A percentile compares a stretch with the other conserved stretches of the same genome.
These are phyloP conservation scores for Manduca sexta DNA, from an alignment of 1,140 invertebrate species.

Conservation along the genomic window DNA sequence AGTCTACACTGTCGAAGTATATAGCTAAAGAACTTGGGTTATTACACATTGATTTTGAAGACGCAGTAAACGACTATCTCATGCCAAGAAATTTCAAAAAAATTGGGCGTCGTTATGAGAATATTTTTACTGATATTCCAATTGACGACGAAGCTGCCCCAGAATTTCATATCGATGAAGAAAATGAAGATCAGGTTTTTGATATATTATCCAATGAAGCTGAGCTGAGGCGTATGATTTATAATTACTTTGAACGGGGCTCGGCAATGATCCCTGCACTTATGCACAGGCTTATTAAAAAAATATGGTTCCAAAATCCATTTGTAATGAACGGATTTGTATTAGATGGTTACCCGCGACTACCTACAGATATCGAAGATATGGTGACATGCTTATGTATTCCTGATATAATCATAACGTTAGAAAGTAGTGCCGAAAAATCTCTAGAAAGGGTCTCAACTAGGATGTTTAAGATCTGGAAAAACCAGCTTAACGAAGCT, in stretches of 20 bases:
- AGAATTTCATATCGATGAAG: constrained; percentile 41
- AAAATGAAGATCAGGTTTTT: constrained; percentile 31
- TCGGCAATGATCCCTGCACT: constrained; percentile 43
- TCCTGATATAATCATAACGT: constrained; percentile 73
- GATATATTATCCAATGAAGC: constrained; percentile 47
- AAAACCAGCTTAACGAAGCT: constrained; percentile 39
- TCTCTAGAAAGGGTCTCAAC: constrained; percentile 48
- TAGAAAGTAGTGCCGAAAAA: constrained; percentile 44
- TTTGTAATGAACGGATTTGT: constrained; percentile 64
- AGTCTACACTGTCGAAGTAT: constrained; percentile 60
- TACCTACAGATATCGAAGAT: constrained; percentile 63
- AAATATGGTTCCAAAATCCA: constrained; percentile 68
- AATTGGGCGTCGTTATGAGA: constrained; percentile 49
- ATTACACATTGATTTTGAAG: constrained; percentile 64
- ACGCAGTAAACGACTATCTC: constrained; percentile 44
- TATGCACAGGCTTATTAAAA: constrained; percentile 55
- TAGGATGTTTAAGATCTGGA: constrained; percentile 57
- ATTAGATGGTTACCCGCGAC: constrained; percentile 75
- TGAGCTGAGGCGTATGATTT: constrained; percentile 42
- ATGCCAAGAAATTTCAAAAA: constrained; percentile 58
- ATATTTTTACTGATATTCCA: constrained; percentile 40
- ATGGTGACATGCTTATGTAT: constrained; percentile 66
- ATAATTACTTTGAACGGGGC: constrained; percentile 65
- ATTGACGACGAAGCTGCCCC: constrained; percentile 39
- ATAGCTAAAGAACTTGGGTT: constrained; percentile 73